Percentiles rank a stretch among this genome's conserved stretches.
These are phyloP conservation scores for Cantharis rustica DNA, from an alignment of 2,888 invertebrate species.

Conservation along the genomic window DNA sequence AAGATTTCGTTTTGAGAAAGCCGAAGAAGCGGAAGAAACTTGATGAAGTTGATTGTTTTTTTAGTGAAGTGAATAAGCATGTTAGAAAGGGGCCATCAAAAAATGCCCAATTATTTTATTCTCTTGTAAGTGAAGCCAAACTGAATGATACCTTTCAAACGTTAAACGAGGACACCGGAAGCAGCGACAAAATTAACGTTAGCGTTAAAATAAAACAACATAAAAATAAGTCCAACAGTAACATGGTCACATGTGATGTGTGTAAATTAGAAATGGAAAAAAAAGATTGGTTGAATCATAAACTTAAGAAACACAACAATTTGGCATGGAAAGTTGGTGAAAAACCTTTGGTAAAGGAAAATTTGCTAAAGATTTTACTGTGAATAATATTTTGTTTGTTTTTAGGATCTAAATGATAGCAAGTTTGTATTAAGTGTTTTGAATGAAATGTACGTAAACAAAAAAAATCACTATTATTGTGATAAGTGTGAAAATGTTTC, in stretches of 20 bases:
- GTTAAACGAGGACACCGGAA: neutral
- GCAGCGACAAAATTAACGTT: neutral
- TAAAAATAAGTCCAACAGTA: neutral
- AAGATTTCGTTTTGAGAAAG: neutral
- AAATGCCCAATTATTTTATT: neutral
- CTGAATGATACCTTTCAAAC: neutral
- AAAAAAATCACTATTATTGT: constrained; percentile 58
- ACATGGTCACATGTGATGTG: constrained; percentile 54
- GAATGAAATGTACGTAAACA: constrained; percentile 54
- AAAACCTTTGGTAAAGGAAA: constrained; percentile 57
- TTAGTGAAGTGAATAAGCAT: neutral
- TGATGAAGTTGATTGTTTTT: neutral
- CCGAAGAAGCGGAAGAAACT: neutral
- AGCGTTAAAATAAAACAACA: neutral
- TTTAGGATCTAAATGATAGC: constrained; percentile 60
- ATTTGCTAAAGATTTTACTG: neutral
- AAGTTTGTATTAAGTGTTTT: constrained; percentile 57
- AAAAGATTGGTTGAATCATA: constrained; percentile 59
- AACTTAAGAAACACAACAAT: constrained; percentile 60
- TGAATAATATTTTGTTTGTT: neutral
- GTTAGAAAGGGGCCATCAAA: neutral
- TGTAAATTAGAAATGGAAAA: constrained; percentile 56
- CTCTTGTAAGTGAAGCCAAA: neutral
- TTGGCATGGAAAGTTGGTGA: constrained; percentile 63
- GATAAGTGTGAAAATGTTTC: constrained; percentile 57